Conservation (phyloP, 2,113 vertebrate species). For the Coptodon rendalli region DNA sequence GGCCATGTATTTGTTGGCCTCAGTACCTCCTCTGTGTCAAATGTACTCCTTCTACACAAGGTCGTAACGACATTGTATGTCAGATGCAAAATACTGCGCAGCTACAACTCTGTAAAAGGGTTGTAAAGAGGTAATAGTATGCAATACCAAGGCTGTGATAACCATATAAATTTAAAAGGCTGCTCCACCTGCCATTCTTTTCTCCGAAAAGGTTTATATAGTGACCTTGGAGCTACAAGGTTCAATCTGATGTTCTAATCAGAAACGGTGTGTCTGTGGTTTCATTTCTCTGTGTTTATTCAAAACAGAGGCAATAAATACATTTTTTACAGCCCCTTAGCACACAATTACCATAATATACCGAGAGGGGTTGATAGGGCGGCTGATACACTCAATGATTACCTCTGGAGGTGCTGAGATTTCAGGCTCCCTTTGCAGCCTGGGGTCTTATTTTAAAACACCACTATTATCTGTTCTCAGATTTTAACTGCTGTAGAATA, state of each 20-base stretch:
- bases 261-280: background rate
- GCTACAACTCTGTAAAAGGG: conserved; percentile 56
- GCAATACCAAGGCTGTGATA: conserved; percentile 40
- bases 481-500: background rate
- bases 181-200: conserved; percentile 39
- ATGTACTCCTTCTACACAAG: conserved; percentile 15
- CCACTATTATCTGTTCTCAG: background rate
- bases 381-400: conserved; percentile 25
- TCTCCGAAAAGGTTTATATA: conserved; percentile 14
- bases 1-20: background rate
- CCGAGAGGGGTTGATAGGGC: conserved; percentile 4
- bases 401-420: conserved; percentile 8
- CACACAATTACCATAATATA: conserved; percentile 39
- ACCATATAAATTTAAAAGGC: conserved; percentile 46
- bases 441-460: background rate
- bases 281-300: conserved; percentile 39
- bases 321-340: conserved; percentile 25
- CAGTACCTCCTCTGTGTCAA: background rate
- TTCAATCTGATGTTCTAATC: conserved; percentile 23
- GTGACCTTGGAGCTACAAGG: conserved; percentile 48
- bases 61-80: conserved; percentile 24
- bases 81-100: conserved; percentile 35
- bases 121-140: conserved; percentile 54
- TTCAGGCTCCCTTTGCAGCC: background rate
- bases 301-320: conserved; percentile 42